Conservation (phyloP, 2,888 invertebrate species). For the Morpho deidamia region DNA sequence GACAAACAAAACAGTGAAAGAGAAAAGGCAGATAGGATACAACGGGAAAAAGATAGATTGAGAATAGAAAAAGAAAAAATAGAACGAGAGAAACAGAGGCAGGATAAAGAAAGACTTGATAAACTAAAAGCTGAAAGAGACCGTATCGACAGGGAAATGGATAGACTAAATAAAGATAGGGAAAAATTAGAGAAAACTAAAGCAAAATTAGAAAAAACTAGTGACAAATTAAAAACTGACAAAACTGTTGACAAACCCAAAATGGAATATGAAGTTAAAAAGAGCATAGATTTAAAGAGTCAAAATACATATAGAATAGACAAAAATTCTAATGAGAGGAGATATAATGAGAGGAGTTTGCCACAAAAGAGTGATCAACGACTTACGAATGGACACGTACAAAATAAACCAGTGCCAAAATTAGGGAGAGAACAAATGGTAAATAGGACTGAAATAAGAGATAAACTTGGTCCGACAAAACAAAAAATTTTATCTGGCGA, state of each 20-base stretch:
- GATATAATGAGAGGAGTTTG: conserved; percentile 15
- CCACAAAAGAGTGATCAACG: conserved; percentile 45
- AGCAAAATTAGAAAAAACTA: conserved; percentile 47
- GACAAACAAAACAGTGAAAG: conserved; percentile 38
- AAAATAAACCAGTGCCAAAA: conserved; percentile 53
- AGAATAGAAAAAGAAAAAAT: conserved; percentile 40
- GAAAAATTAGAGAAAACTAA: conserved; percentile 62
- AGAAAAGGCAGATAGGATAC: conserved; percentile 31
- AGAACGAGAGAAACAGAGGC: conserved; percentile 38
- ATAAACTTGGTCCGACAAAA: conserved; percentile 37
- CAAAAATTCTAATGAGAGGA: conserved; percentile 54
- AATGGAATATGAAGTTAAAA: conserved; percentile 43
- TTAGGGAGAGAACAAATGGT: conserved; percentile 37
- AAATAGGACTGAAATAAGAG: conserved; percentile 39
- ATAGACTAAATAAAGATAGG: conserved; percentile 54
- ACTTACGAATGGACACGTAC: conserved; percentile 49
- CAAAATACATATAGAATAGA: conserved; percentile 74
- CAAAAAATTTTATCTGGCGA: conserved; percentile 34
- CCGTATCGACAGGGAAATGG: conserved; percentile 62
- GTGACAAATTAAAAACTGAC: conserved; percentile 40
- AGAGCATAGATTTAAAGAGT: conserved; percentile 65
- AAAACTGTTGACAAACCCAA: conserved; percentile 48
- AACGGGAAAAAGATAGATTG: conserved; percentile 30
- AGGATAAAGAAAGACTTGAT: conserved; percentile 57
- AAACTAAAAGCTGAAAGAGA: conserved; percentile 63